These are phyloP conservation scores for Daphoenositta chrysoptera DNA, from an alignment of 2,113 vertebrate genomes.

Conservation along the genomic window DNA sequence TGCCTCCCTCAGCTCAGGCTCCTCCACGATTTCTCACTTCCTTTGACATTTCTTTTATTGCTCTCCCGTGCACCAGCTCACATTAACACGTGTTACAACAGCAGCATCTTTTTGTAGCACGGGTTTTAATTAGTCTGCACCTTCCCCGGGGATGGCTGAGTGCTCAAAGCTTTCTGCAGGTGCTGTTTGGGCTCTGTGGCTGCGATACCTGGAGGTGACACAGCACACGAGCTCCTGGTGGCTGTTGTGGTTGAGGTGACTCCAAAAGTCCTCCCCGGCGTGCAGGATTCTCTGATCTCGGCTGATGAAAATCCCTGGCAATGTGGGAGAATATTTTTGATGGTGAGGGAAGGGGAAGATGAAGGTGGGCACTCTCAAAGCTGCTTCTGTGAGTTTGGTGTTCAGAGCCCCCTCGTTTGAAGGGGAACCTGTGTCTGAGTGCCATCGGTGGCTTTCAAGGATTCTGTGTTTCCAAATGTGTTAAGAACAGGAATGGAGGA, in stretches of 20 bases:
- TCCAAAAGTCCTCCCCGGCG: accelerated
- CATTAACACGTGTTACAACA: constrained; percentile 6
- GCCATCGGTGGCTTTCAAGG: neutral
- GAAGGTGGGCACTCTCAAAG: neutral
- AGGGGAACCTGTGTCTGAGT: neutral
- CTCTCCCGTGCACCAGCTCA: neutral
- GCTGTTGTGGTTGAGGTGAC: neutral
- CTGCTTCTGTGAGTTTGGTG: neutral
- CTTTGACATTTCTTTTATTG: constrained; percentile 34
- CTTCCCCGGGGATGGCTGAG: neutral
- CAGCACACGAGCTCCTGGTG: neutral
- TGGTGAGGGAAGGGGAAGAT: neutral
- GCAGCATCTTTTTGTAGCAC: constrained; percentile 14
- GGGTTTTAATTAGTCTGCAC: constrained; percentile 37
- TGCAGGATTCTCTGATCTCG: neutral
- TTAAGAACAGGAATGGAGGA: neutral
- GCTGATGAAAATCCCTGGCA: neutral
- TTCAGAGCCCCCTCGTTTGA: neutral
- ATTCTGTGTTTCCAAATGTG: neutral
- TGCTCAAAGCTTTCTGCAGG: constrained; percentile 20
- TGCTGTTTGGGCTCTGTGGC: neutral
- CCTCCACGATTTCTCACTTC: neutral
- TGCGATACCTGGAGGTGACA: neutral
- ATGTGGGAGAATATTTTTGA: neutral
- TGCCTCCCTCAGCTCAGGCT: neutral